Conservation (phyloP, 2,113 vertebrate species). For the Podiceps cristatus region DNA sequence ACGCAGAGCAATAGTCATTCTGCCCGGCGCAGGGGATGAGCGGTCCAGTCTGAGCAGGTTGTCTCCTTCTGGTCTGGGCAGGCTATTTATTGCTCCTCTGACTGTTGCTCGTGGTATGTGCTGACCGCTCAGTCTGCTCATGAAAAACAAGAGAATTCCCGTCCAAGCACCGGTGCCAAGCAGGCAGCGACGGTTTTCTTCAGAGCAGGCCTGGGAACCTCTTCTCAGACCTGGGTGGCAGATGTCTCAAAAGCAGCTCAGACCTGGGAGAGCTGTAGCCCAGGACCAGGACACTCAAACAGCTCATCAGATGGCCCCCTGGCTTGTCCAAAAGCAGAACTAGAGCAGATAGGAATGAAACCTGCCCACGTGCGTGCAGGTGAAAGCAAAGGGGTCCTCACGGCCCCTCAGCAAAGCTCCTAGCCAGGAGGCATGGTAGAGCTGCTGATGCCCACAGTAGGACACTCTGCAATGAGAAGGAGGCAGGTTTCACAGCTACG, state of each 20-base stretch:
- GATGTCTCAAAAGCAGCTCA: conserved; percentile 39
- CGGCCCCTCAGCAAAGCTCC: background rate
- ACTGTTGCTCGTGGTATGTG: conserved; percentile 66
- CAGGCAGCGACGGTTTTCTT: background rate
- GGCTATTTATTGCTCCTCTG: conserved; percentile 66
- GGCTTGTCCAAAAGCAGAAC: background rate
- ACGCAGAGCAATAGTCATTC: background rate
- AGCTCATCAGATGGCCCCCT: background rate
- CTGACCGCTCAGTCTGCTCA: conserved; percentile 54
- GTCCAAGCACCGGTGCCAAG: conserved; percentile 20
- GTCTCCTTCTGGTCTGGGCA: conserved; percentile 58
- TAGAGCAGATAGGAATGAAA: background rate
- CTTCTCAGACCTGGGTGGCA: conserved; percentile 31
- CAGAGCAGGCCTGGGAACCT: conserved; percentile 25
- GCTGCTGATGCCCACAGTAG: background rate
- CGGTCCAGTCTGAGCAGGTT: conserved; percentile 51
- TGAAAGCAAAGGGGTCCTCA: background rate
- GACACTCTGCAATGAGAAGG: background rate
- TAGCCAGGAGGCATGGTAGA: background rate
- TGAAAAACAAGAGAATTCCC: conserved; percentile 60
- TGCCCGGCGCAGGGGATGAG: background rate
- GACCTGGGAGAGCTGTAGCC: background rate
- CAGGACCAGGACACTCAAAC: background rate
- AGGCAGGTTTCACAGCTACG: background rate
- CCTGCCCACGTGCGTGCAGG: accelerated